phyloP scores from a whole-genome alignment of 2,888 invertebrate genomes.

The Nowickia ferox region DNA sequence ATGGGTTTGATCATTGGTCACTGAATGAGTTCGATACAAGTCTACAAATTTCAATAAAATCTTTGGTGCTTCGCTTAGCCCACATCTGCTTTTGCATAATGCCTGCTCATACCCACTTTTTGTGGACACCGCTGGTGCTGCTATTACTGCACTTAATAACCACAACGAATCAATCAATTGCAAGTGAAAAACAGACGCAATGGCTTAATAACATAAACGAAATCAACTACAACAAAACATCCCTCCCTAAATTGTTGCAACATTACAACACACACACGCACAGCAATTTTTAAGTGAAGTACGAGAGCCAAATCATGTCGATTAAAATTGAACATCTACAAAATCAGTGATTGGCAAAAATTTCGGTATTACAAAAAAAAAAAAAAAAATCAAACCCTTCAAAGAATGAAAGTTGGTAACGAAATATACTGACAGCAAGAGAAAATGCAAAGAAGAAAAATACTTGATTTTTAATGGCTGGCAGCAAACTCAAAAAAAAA shows the following conservation, averaged over 20 bases:
- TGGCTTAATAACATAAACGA: slow-evolving; percentile 40
- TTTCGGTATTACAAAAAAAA: background rate
- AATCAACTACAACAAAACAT: slow-evolving; percentile 27
- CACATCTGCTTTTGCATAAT: slow-evolving; percentile 6
- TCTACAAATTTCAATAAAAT: background rate
- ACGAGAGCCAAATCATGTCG: background rate
- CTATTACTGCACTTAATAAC: slow-evolving; percentile 59
- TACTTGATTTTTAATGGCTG: no score
- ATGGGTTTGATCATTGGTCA: no score
- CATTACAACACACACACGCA: background rate
- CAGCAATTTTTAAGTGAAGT: background rate
- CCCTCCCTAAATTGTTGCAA: slow-evolving; percentile 42
- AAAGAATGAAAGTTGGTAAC: no score
- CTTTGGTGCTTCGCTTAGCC: background rate
- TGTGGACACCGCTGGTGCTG: background rate
- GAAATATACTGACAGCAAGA: no score
- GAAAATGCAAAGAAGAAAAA: no score
- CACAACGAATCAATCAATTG: slow-evolving; percentile 68
- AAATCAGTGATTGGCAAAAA: slow-evolving; percentile 48
- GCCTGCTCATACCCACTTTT: slow-evolving; percentile 2
- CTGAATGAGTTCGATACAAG: no score
- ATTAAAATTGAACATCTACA: slow-evolving; percentile 34
- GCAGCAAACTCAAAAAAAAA: no score
- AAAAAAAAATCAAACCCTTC: background rate
- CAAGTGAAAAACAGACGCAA: slow-evolving; percentile 49